phyloP scores from a whole-genome alignment of 2,113 vertebrate genomes.

The Halichoerus grypus region DNA sequence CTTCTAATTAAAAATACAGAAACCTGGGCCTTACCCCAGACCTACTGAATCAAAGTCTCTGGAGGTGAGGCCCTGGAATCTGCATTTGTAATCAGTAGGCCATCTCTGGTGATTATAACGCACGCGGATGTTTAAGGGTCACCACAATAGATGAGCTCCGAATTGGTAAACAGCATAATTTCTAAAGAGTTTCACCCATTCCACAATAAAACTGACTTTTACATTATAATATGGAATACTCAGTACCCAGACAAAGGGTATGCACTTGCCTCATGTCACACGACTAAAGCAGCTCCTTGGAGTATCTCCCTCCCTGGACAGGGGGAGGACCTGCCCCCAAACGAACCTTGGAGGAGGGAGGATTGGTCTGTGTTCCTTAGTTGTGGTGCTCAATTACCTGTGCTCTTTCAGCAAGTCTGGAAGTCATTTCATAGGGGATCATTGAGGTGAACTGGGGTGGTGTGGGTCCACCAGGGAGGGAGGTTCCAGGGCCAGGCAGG shows the following conservation, averaged over 20 bases:
- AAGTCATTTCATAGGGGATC: not conserved
- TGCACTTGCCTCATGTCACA: not conserved
- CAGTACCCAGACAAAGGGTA: not conserved
- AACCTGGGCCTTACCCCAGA: not conserved
- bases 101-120: not conserved
- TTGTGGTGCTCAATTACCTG: not conserved
- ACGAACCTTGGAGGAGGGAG: not conserved
- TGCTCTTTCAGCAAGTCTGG: not conserved
- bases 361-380: not conserved
- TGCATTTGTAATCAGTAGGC: not conserved
- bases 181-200: not conserved
- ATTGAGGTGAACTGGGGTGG: not conserved
- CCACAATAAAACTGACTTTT: not conserved
- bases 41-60: not conserved
- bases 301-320: too few species aligned
- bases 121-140: not conserved
- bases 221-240: not conserved
- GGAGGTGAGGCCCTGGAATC: not conserved
- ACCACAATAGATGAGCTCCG: not conserved
- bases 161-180: not conserved
- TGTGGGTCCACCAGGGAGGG: not conserved
- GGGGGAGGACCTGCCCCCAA: not conserved
- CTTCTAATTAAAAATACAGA: constrained; percentile 14
- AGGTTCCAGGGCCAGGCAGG: not conserved
- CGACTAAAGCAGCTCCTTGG: not conserved